Evolutionary conservation across 2,113 vertebrate genomes (phyloP), one percentile per base, ranked within the genome.

Genomic region (Xenus cinereus): DNA sequence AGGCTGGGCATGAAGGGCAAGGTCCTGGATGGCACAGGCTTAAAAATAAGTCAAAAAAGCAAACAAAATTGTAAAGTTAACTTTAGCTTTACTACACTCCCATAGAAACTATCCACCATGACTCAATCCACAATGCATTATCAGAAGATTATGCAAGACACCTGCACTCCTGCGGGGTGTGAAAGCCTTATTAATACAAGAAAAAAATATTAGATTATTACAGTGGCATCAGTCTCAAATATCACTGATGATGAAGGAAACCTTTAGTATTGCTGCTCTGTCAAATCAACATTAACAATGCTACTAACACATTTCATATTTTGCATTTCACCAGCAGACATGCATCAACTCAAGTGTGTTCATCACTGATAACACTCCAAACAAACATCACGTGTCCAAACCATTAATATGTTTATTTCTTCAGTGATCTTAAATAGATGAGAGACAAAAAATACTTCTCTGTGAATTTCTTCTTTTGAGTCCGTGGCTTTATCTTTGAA

Each of bases 11-110:
- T 0, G 99, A 99, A 66, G 99, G 99, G 95, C 99, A 99, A 86
- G 99, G 99, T 95, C 99, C 99, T 84, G 99, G 99, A 87, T 99
- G 99, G 96, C 99, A 99, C 33, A 99, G 98, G 74, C 99, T 99
- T 90, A 67, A 94, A 96, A 83, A 76, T 32, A 95, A 95, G 86
- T 57, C 2, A 69, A 81, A 64, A 88, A 66, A 64, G 66, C 7
- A 90, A 57, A 57, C 15, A 37, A 51, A 54, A 67, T 10, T 35
- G 23, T 7, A 4, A 71, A 53, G 22, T 67, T 80, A 93, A 66
- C 11, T 62, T 48, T 7, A 91, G 68, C 10, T 93, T 87, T 71
- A 84, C 53, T 64, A 59, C 8, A 79, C 2, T 24, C 12, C 9
- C 35, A 67, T 12, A 53, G 30, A 57, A 59, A 77, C 9, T 73